Evolutionary conservation across 2,113 vertebrate genomes (phyloP), one percentile per base, ranked within the genome.

Genomic region (Pantherophis guttatus): DNA sequence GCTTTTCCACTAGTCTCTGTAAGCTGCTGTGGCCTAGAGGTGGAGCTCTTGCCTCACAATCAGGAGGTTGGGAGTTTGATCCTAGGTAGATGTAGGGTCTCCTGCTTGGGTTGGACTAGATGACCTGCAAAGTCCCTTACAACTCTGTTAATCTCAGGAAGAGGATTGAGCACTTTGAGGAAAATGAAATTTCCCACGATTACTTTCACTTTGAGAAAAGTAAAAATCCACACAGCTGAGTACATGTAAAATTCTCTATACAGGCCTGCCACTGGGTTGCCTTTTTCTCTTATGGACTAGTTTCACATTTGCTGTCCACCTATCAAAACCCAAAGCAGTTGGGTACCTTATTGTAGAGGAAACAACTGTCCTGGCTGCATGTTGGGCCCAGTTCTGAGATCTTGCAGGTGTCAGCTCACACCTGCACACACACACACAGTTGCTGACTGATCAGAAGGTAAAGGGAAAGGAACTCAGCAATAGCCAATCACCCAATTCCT

Each of bases 301-400:
- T 39, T 57, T 13, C 48, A 58, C 10, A 44, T 70, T 17, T 2
- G 24, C 24, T 12, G 5, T 44, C 29, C 48, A 33, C 3, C 44
- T 19, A 24, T 11, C 13, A 70, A 91, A 88, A 33, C n/a, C 11
- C 62, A 86, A 6, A 65, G 13, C 2, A 57, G 53, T 39, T 81
- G 50, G 62, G 24, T 85, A 93, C 93, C 93, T 93, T 93, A 91
- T 7, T 85, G 86, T 75, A 8, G 10, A 87, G 57, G 85, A 21
- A 91, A 12, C 88, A 91, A 50, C 59, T 57, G 90, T 88, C 93
- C 90, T 81, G 90, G 93, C 90, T 93, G 93, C 93, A 93, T 88
- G 86, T 39, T 91, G 93, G 93, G 44, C 9, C 50, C 53, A 91
- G 59, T 81, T 88, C 85, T 93, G 52, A 90, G 62, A 23, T 50